These are phyloP conservation scores for Atrina japonica DNA, from an alignment of 2,888 invertebrate species.

Conservation along the genomic window DNA sequence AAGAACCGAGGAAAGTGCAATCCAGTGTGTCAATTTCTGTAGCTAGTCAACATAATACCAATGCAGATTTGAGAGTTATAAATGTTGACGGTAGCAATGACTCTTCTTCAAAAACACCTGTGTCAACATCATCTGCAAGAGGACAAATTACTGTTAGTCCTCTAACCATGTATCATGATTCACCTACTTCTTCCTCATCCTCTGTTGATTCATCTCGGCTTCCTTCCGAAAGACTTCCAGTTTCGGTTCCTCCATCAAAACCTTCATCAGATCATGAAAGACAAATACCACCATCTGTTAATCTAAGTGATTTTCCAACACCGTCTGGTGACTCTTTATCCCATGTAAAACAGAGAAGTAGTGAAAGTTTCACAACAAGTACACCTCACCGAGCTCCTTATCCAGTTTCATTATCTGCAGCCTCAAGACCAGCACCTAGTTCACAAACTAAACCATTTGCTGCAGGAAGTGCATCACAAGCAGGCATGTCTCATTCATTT, in stretches of 20 bases:
- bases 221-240: not conserved
- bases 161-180: conserved; percentile 28
- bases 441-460: conserved; percentile 36
- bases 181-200: conserved; percentile 26
- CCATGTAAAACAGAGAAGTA: not conserved
- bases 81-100: conserved; percentile 23
- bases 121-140: conserved; percentile 21
- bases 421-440: conserved; percentile 15
- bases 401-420: conserved; percentile 29
- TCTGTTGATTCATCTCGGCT: conserved; percentile 6
- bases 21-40: conserved; percentile 45
- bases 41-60: conserved; percentile 40
- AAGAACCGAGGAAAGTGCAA: conserved; percentile 30
- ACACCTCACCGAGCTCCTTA: conserved; percentile 27
- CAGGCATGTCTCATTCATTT: conserved; percentile 21
- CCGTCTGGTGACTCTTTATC: not conserved
- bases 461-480: conserved; percentile 41
- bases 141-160: conserved; percentile 43
- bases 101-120: conserved; percentile 8
- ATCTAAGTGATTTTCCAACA: conserved; percentile 10
- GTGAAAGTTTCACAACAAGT: conserved; percentile 5
- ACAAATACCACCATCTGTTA: not conserved
- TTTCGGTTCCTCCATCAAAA: not conserved
- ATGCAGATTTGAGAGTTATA: conserved; percentile 43
- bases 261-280: conserved; percentile 25